Evolutionary conservation across 2,888 invertebrate genomes (phyloP).

Genomic region (Poecilobothrus nobilitatus): DNA sequence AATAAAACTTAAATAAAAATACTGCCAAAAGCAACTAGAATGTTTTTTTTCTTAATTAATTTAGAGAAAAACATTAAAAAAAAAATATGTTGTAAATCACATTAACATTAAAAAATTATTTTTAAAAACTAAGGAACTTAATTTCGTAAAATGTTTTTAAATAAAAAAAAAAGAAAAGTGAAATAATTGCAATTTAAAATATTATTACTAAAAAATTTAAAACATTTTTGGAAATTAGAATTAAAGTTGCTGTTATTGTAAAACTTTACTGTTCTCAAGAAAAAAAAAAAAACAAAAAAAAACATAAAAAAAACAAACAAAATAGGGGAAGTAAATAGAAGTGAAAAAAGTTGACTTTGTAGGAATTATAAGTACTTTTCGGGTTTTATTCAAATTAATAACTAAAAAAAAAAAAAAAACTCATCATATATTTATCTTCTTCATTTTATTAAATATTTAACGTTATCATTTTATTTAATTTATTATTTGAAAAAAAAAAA

Average conservation of each 20-base stretch:
- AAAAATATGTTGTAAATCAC: not conserved
- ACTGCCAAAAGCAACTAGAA: conserved; percentile 1
- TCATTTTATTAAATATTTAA: no score
- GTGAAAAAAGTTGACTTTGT: not conserved
- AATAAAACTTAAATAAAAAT: not conserved
- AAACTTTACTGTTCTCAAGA: not conserved
- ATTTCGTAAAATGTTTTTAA: not conserved
- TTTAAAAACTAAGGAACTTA: not conserved
- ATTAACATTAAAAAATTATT: not conserved
- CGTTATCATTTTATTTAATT: no score
- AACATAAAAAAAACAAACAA: not conserved
- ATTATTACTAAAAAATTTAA: not conserved
- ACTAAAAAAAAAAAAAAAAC: no score
- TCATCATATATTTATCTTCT: no score
- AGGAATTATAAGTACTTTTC: not conserved
- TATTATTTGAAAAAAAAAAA: no score
- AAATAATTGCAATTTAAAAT: not conserved
- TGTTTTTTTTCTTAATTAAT: not conserved
- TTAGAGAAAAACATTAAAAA: not conserved
- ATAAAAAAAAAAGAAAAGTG: not conserved
- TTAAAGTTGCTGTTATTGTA: not conserved
- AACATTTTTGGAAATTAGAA: not conserved
- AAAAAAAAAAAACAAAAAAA: not conserved
- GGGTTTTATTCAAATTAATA: not conserved
- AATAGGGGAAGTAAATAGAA: not conserved